A percentile compares a stretch with the other conserved stretches of the same genome.
Conservation (phyloP, 2,113 vertebrate species). For the Abramis brama region DNA sequence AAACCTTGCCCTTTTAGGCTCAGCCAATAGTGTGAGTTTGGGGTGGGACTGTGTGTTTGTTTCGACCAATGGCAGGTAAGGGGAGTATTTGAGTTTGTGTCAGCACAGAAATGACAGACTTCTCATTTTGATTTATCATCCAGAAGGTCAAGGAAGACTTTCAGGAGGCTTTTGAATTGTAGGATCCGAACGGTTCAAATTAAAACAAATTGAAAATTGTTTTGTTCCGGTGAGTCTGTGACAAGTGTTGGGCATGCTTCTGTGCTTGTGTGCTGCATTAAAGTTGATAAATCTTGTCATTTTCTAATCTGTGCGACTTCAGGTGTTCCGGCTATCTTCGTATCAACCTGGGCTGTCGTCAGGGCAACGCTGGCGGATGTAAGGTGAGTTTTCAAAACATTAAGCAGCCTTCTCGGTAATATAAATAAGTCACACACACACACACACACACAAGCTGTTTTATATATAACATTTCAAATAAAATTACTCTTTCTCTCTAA, state of each 20-base stretch:
- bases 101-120: background rate
- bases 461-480: too few relatives aligned
- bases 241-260: background rate
- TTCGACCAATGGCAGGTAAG: background rate
- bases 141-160: background rate
- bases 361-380: constrained; percentile 81
- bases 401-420: background rate
- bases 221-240: background rate
- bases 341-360: constrained; percentile 83
- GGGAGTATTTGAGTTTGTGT: background rate
- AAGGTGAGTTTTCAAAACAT: constrained; percentile 72
- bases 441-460: background rate
- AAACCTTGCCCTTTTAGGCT: background rate
- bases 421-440: background rate
- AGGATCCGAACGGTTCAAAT: background rate
- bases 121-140: background rate
- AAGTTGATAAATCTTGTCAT: background rate
- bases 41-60: background rate
- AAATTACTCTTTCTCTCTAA: constrained; percentile 55
- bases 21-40: background rate
- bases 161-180: background rate
- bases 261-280: constrained; percentile 17
- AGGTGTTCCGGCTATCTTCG: constrained; percentile 87
- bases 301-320: constrained; percentile 39
- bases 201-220: background rate